Percentiles rank a stretch among this genome's conserved stretches.
These are phyloP conservation scores for human (Homo sapiens) DNA, from an alignment of 2,113 vertebrate species.

Conservation along the genomic window GRCh38 chr16:51597501-51598000, in stretches of 20 bases:
- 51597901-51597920: not conserved
- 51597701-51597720: not conserved
- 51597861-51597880: rapidly evolving
- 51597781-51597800: too few species aligned
- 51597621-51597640: not conserved
- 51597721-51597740: not conserved
- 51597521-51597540: not conserved
- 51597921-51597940: not conserved
- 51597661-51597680: not conserved
- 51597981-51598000: not conserved
- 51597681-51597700: not conserved
- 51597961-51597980: not conserved
- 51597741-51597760: not conserved
- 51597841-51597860: not conserved
- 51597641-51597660: not conserved
- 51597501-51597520: not conserved
- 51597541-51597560: rapidly evolving
- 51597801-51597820: not conserved
- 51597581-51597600: not conserved
- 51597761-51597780: not conserved
- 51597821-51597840: too few species aligned
- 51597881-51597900: not conserved
- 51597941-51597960: not conserved
- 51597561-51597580: too few species aligned
- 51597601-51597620: not conserved